Evolutionary conservation across 2,888 invertebrate genomes (phyloP).

Genomic region (Arctia plantaginis): DNA sequence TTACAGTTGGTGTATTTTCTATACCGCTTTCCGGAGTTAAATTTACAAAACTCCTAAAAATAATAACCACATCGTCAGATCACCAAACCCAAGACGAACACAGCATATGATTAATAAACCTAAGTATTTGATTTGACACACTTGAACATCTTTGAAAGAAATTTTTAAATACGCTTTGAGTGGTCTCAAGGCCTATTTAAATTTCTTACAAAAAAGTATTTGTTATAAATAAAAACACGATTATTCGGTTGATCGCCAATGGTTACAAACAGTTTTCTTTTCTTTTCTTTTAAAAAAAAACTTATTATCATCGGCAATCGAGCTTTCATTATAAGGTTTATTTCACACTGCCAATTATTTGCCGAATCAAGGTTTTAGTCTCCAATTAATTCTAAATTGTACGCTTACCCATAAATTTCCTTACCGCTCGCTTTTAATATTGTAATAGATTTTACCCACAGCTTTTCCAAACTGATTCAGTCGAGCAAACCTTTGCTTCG

Average conservation of each 20-base stretch:
- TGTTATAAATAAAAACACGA: slow-evolving; percentile 6
- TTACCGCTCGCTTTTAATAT: slow-evolving; percentile 21
- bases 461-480: no score
- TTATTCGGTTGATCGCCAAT: slow-evolving; percentile 26
- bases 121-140: not conserved
- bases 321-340: slow-evolving; percentile 23
- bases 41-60: not conserved
- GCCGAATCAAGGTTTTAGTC: slow-evolving; percentile 21
- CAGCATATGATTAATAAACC: not conserved
- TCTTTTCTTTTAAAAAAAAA: slow-evolving; percentile 29
- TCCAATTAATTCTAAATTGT: slow-evolving; percentile 39
- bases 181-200: not conserved
- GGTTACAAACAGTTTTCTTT: slow-evolving; percentile 30
- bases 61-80: not conserved
- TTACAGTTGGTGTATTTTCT: slow-evolving; percentile 13
- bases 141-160: not conserved
- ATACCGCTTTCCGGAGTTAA: not conserved
- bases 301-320: slow-evolving; percentile 17
- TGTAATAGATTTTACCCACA: no score
- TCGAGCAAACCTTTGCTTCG: no score
- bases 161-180: not conserved
- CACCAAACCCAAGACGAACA: not conserved
- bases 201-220: not conserved
- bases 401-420: slow-evolving; percentile 29
- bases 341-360: slow-evolving; percentile 25